Base-by-base conservation (phyloP, 2,797 vertebrate genomes). In the Enteromius fasciolatus region DNA sequence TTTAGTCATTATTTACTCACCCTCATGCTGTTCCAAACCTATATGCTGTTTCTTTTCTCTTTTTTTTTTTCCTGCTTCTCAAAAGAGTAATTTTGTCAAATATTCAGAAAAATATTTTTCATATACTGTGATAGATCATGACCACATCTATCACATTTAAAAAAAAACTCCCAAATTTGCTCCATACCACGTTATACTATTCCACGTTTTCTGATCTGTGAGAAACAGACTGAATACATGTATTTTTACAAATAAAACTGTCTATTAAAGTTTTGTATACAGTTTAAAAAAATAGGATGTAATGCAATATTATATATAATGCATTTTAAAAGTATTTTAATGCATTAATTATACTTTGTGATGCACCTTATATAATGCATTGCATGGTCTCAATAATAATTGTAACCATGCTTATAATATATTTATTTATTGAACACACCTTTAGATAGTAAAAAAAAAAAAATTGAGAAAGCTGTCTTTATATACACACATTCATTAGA, bases 1-100 rank as follows among this genome's bases (percentile, higher is more conserved):
- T 66, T 66, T 39, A 3, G 64, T 66, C 33, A 36, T 75, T 75
- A 64, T 78, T 48, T 52, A 64, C 54, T 63, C 57, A 20, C 15
- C 39, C 15, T 63, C 39, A 76, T 76, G 74, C 41, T 3, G 10
- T 76, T 76, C 39, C 74, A 76, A 76, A 46, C 23, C 36, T 76
- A 39, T 25, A 76, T 61, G 36, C 3, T 5, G 46, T 17, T 70
- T 70, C 46, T 46, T 68, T 25, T 25, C 4, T 33, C 3, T 36
- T 36, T 36, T 39, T 39, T 10, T 9, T 10, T 25, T 48, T 73
- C 12, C 18, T 10, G 25, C 20, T 2, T 23, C 14, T 23, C 36
- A 44, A 41, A 69, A 61, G 23, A 41, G 3, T 10, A 3, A 25
- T 76, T 61, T 3, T 44, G n/a, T 44, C n/a, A 8, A 20, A 61